These are phyloP conservation scores for Dasyprocta punctata DNA, from an alignment of 2,113 vertebrate genomes.

Conservation along the genomic window DNA sequence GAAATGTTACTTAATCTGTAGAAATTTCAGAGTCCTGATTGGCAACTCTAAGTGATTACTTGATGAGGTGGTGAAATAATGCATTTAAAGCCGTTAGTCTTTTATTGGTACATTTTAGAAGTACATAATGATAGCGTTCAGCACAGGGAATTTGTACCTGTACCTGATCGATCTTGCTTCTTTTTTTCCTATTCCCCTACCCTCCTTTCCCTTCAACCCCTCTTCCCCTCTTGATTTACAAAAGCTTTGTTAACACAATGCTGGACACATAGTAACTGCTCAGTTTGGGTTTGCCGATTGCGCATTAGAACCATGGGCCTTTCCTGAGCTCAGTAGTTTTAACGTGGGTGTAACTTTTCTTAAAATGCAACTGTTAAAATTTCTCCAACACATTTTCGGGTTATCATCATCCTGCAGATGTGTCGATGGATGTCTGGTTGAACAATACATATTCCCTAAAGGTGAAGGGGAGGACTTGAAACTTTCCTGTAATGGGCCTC, in stretches of 20 bases:
- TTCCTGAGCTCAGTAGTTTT: not conserved
- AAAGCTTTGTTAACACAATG: not conserved
- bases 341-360: not conserved
- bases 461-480: slow-evolving; percentile 66
- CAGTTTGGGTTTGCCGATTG: not conserved
- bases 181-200: not conserved
- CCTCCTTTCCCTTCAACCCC: not conserved
- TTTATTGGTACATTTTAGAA: not conserved
- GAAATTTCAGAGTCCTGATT: slow-evolving; percentile 20
- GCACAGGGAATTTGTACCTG: not conserved
- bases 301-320: not conserved
- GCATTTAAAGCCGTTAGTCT: not conserved
- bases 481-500: slow-evolving; percentile 58
- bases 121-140: not conserved
- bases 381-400: not conserved
- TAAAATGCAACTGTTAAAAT: slow-evolving; percentile 32
- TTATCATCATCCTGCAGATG: slow-evolving; percentile 37
- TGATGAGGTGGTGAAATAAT: not conserved
- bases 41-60: not conserved
- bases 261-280: not conserved
- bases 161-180: not conserved
- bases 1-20: not conserved
- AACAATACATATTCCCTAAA: slow-evolving; percentile 71
- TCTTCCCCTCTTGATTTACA: not conserved
- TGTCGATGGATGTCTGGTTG: slow-evolving; percentile 33